Conservation (phyloP, 2,888 invertebrate genomes). For the Drosophila conformis region DNA sequence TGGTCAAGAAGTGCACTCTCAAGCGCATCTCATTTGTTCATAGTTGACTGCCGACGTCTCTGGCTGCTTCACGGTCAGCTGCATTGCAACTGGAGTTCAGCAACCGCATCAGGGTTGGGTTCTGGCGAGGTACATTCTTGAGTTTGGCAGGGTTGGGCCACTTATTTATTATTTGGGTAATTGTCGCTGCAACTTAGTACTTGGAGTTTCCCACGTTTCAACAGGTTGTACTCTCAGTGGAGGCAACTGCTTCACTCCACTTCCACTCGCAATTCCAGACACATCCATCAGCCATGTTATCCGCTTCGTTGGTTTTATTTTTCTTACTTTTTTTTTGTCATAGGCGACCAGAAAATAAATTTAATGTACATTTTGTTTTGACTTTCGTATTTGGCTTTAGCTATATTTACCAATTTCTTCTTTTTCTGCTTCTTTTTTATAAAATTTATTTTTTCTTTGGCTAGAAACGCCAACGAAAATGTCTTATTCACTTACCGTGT, state of each 20-base stretch:
- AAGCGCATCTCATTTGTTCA: constrained; percentile 48
- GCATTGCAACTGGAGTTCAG: constrained; percentile 32
- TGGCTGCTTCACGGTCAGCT: constrained; percentile 59
- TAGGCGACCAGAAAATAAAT: constrained; percentile 63
- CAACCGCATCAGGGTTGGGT: constrained; percentile 45
- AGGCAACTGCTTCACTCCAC: constrained; percentile 23
- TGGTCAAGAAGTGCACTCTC: constrained; percentile 31
- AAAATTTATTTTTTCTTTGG: constrained; percentile 21
- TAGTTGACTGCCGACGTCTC: constrained; percentile 37
- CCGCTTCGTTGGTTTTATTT: constrained; percentile 63
- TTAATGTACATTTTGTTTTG: constrained; percentile 32
- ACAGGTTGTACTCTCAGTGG: constrained; percentile 38
- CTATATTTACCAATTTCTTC: constrained; percentile 29
- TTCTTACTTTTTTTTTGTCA: constrained; percentile 37
- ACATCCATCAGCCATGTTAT: constrained; percentile 47
- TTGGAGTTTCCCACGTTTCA: constrained; percentile 55
- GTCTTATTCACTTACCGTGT: constrained; percentile 36
- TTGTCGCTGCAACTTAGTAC: constrained; percentile 21
- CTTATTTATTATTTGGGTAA: constrained; percentile 40
- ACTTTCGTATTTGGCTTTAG: constrained; percentile 11
- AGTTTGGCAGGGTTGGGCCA: constrained; percentile 21
- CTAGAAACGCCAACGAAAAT: constrained; percentile 18
- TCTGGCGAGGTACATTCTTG: background rate
- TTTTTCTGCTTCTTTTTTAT: constrained; percentile 6
- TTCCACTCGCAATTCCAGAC: constrained; percentile 33